These are phyloP conservation scores for Pluvialis apricaria DNA, from an alignment of 2,113 vertebrate genomes.

Conservation along the genomic window DNA sequence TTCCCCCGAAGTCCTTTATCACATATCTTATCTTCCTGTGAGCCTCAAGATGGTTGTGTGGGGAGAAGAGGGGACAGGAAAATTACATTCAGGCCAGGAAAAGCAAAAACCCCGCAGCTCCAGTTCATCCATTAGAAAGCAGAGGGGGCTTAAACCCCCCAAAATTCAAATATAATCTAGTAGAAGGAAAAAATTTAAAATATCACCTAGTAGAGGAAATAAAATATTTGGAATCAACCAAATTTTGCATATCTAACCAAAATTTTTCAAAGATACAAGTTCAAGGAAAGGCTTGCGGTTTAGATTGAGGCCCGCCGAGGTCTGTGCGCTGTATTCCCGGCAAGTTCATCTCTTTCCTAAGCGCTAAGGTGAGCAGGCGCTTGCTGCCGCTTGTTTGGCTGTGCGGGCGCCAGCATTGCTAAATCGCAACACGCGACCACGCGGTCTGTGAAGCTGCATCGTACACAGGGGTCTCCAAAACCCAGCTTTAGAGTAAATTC, in stretches of 20 bases:
- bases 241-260: not conserved
- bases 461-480: conserved; percentile 51
- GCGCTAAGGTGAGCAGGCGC: rapidly evolving
- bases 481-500: conserved; percentile 47
- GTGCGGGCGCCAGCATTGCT: not conserved
- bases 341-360: not conserved
- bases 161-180: no score
- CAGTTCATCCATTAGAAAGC: not conserved
- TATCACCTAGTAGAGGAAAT: no score
- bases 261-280: not conserved
- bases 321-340: not conserved
- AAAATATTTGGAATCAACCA: no score
- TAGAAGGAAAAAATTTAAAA: no score
- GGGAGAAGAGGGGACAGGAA: not conserved
- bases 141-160: not conserved
- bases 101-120: not conserved
- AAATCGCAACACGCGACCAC: not conserved
- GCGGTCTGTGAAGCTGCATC: not conserved
- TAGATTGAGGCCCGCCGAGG: not conserved
- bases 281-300: not conserved
- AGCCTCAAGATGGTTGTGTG: not conserved
- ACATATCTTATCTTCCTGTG: rapidly evolving
- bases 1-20: not conserved
- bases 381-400: not conserved
- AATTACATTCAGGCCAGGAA: not conserved